Evolutionary conservation across 2,888 invertebrate species (phyloP).

Genomic region (Petrolisthes manimaculis): DNA sequence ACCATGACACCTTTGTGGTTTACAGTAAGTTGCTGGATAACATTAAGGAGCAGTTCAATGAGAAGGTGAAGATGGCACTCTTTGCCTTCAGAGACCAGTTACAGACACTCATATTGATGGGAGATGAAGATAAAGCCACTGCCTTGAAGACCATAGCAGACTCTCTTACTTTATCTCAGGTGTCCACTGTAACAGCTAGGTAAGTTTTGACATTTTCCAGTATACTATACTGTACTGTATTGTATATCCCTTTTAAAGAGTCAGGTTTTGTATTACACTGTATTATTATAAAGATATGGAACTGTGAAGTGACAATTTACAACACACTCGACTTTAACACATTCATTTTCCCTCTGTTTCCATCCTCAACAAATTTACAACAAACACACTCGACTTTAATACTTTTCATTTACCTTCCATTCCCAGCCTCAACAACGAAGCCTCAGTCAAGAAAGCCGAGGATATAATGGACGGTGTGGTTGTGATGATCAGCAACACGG

Average conservation of each 20-base stretch:
- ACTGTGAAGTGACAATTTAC: no score
- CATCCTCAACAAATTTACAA: not conserved
- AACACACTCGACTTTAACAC: not conserved
- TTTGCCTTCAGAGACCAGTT: constrained; percentile 2
- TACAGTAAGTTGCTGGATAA: constrained; percentile 19
- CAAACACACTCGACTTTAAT: not conserved
- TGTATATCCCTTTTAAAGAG: no score
- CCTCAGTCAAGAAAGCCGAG: not conserved
- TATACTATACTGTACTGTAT: no score
- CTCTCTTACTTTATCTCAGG: constrained; percentile 1
- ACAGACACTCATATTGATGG: constrained; percentile 27
- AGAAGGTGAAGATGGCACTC: constrained; percentile 12
- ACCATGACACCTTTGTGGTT: not conserved
- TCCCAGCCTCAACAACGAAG: constrained; percentile 4
- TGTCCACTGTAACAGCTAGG: constrained; percentile 28
- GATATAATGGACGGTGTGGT: not conserved
- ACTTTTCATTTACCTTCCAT: not conserved
- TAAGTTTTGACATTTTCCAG: not conserved
- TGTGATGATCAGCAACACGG: not conserved
- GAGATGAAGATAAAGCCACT: not conserved
- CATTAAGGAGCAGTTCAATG: constrained; percentile 31
- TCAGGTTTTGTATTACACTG: no score
- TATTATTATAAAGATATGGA: no score
- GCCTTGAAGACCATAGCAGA: constrained; percentile 17
- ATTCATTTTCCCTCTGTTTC: not conserved